Evolutionary conservation across 2,113 vertebrate genomes (phyloP).

Genomic region (Vulpes lagopus): DNA sequence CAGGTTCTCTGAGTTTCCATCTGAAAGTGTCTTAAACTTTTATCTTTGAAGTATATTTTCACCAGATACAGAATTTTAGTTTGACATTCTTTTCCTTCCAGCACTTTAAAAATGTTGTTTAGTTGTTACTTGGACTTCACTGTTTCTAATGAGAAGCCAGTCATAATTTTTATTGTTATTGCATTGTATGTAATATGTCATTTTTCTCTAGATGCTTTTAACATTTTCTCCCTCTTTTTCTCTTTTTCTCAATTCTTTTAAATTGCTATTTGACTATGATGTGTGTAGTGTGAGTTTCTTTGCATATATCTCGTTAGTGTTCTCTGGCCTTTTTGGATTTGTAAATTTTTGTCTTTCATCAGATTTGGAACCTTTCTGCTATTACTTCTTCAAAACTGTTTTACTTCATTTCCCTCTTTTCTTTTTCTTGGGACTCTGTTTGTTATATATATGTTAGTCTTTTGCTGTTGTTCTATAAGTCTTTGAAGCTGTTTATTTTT

Average conservation of each 20-base stretch:
- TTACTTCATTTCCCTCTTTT: background rate
- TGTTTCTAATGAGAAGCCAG: background rate
- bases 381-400: background rate
- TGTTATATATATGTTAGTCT: background rate
- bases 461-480: background rate
- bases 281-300: background rate
- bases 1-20: background rate
- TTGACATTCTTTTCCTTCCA: background rate
- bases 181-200: background rate
- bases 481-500: background rate
- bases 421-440: background rate
- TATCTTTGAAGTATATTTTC: slow-evolving; percentile 15
- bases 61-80: background rate
- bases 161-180: slow-evolving; percentile 35
- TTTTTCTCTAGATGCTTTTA: background rate
- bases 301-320: background rate
- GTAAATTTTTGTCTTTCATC: background rate
- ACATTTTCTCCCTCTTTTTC: background rate
- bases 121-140: background rate
- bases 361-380: background rate
- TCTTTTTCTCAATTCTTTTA: background rate
- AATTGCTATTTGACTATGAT: background rate
- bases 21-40: background rate
- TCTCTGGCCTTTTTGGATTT: background rate
- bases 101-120: background rate